Conservation (phyloP, 1,140 invertebrate species). For the Camponotus floridanus region DNA sequence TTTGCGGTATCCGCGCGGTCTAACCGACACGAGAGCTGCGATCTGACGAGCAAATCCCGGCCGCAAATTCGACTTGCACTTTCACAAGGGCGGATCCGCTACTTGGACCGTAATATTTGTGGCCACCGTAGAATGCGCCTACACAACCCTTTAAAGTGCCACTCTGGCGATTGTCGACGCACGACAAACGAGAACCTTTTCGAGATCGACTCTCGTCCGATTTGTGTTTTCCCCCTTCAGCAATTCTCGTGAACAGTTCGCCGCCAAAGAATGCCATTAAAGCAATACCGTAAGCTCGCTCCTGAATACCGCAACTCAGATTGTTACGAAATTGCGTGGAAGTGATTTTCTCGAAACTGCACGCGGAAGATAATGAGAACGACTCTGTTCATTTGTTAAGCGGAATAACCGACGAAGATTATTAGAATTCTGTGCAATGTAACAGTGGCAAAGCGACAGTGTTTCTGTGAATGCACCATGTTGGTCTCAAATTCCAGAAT, state of each 20-base stretch:
- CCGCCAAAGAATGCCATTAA: constrained; percentile 57
- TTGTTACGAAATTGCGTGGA: constrained; percentile 61
- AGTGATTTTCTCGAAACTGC: constrained; percentile 58
- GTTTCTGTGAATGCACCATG: background rate
- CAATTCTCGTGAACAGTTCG: constrained; percentile 32
- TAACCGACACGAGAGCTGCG: constrained; percentile 46
- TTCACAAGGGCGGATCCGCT: constrained; percentile 42
- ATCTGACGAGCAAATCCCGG: constrained; percentile 58
- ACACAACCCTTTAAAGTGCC: constrained; percentile 37
- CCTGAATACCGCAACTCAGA: constrained; percentile 44
- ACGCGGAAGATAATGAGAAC: constrained; percentile 50
- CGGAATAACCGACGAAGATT: constrained; percentile 50
- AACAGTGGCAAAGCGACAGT: constrained; percentile 27
- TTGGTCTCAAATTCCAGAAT: constrained; percentile 6
- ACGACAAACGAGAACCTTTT: background rate
- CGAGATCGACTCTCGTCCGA: constrained; percentile 14
- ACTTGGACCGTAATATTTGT: constrained; percentile 57
- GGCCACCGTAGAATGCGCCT: constrained; percentile 30
- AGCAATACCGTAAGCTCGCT: constrained; percentile 29
- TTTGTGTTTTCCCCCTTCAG: constrained; percentile 2
- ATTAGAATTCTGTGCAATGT: constrained; percentile 41
- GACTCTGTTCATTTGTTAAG: constrained; percentile 59
- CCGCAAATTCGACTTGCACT: constrained; percentile 60
- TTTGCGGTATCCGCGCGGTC: constrained; percentile 46
- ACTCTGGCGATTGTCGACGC: background rate